These are phyloP conservation scores for Cephus nigrinus DNA, from an alignment of 2,888 invertebrate species.

Conservation along the genomic window DNA sequence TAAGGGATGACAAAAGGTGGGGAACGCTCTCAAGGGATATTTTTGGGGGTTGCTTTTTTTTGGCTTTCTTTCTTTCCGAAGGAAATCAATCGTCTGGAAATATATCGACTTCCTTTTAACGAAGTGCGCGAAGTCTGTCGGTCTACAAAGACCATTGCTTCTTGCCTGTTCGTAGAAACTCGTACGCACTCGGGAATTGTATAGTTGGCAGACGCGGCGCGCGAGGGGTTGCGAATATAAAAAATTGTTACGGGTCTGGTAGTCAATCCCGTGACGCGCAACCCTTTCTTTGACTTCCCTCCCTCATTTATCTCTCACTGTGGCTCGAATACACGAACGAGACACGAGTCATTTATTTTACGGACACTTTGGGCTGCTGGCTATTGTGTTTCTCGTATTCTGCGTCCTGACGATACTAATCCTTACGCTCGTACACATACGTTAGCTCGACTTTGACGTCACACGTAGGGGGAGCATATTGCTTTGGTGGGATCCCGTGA, in stretches of 20 bases:
- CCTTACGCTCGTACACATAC: background rate
- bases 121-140: conserved; percentile 9
- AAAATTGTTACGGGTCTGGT: background rate
- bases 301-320: background rate
- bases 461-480: background rate
- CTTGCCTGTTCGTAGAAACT: background rate
- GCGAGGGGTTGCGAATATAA: background rate
- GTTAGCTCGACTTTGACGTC: background rate
- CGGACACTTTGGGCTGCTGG: background rate
- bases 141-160: background rate
- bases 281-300: background rate
- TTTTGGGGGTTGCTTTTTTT: background rate
- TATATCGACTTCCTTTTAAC: conserved; percentile 19
- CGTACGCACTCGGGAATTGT: background rate
- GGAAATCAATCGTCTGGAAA: conserved; percentile 20
- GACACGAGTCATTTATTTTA: conserved; percentile 1
- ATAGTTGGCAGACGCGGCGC: background rate
- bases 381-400: background rate
- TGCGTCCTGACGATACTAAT: background rate
- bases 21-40: background rate
- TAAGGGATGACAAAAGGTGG: background rate
- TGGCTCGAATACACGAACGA: background rate
- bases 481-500: background rate
- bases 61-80: conserved; percentile 5
- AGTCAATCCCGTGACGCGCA: background rate